phyloP scores from a whole-genome alignment of 2,113 vertebrate genomes.

The Australoheros scitulus region DNA sequence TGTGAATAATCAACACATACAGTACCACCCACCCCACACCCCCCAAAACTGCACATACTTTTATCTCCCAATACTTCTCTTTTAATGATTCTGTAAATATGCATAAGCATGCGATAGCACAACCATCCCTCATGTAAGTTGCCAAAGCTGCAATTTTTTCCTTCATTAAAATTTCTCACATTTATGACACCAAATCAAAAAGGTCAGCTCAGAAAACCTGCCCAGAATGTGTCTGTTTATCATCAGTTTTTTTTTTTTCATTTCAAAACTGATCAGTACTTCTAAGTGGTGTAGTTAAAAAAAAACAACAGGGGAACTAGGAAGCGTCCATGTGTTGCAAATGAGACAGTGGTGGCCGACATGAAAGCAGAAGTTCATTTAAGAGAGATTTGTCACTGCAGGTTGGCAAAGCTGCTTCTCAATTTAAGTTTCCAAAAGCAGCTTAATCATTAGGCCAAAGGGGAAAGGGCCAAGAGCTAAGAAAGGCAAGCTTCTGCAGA shows the following conservation, averaged over 20 bases:
- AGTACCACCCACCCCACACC: too few species aligned
- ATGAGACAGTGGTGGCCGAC: neutral
- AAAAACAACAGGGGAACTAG: neutral
- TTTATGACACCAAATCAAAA: slow-evolving; percentile 1
- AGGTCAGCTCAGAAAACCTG: neutral
- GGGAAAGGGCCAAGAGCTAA: slow-evolving; percentile 41
- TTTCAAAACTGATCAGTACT: slow-evolving; percentile 11
- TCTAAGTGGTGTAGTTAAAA: neutral
- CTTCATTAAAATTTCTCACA: slow-evolving; percentile 8
- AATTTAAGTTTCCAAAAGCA: slow-evolving; percentile 58
- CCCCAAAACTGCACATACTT: too few species aligned
- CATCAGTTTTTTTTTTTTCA: neutral
- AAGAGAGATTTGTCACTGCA: slow-evolving; percentile 51
- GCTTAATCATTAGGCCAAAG: slow-evolving; percentile 73
- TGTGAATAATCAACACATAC: too few species aligned
- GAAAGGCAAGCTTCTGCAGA: neutral
- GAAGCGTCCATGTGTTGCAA: neutral
- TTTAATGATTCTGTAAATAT: neutral
- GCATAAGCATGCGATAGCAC: neutral
- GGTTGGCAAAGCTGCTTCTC: slow-evolving; percentile 57
- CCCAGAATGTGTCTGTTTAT: neutral
- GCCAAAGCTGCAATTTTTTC: neutral
- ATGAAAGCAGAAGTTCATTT: slow-evolving; percentile 11
- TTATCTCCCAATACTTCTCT: neutral
- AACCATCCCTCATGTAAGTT: neutral